Conservation (phyloP, 2,888 invertebrate genomes). For the Perdita meconis region DNA sequence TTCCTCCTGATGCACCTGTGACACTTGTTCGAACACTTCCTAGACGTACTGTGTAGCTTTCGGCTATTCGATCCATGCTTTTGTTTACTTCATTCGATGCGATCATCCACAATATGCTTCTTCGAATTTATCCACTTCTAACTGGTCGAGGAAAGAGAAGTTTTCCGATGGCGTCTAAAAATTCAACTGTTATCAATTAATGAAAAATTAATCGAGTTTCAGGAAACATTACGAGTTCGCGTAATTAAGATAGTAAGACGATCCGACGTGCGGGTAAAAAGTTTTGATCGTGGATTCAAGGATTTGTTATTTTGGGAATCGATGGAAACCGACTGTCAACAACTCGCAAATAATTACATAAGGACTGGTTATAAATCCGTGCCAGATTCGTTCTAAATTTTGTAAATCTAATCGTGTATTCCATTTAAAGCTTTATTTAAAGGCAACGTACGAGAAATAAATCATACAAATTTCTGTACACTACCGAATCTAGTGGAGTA, state of each 20-base stretch:
- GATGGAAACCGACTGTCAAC: constrained; percentile 65
- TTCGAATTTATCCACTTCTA: too few relatives aligned
- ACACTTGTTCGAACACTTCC: constrained; percentile 3
- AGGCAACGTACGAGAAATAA: neutral
- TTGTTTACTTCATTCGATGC: too few relatives aligned
- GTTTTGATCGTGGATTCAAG: constrained; percentile 56
- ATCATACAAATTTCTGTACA: too few relatives aligned
- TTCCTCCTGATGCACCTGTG: constrained; percentile 6
- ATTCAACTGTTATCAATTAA: too few relatives aligned
- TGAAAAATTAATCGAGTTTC: neutral
- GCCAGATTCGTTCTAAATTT: constrained; percentile 57
- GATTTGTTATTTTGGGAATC: constrained; percentile 71
- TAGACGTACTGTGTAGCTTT: neutral
- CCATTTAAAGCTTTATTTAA: constrained; percentile 38
- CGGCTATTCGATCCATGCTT: neutral
- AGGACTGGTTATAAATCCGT: constrained; percentile 63
- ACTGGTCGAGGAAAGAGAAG: too few relatives aligned
- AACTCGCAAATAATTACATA: constrained; percentile 68
- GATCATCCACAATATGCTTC: too few relatives aligned
- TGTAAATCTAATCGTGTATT: constrained; percentile 40
- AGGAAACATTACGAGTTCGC: neutral
- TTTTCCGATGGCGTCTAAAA: too few relatives aligned
- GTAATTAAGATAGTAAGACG: constrained; percentile 4
- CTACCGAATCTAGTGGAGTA: too few relatives aligned
- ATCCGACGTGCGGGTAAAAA: constrained; percentile 49